Evolutionary conservation across 1,140 invertebrate genomes (phyloP).

Genomic region (Colletes gigas): DNA sequence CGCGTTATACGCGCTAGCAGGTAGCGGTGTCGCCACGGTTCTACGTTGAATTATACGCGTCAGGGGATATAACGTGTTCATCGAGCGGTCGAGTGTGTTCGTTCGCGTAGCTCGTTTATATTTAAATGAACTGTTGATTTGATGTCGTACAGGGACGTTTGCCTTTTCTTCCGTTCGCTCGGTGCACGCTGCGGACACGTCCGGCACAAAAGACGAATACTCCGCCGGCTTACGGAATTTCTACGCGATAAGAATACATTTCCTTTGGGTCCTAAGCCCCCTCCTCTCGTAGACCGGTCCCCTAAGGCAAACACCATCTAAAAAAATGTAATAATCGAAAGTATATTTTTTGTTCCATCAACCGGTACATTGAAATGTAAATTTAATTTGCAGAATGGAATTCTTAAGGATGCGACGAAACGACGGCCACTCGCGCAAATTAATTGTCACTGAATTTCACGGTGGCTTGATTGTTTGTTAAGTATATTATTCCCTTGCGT

Average conservation of each 20-base stretch:
- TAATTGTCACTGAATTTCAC: slow-evolving; percentile 25
- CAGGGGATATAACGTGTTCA: slow-evolving; percentile 55
- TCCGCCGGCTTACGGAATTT: slow-evolving; percentile 39
- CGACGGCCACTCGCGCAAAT: slow-evolving; percentile 40
- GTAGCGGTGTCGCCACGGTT: slow-evolving; percentile 9
- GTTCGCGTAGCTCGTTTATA: slow-evolving; percentile 63
- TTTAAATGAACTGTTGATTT: slow-evolving; percentile 64
- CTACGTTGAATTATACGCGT: slow-evolving; percentile 48
- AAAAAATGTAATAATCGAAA: no score
- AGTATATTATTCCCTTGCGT: background rate
- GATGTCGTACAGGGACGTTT: slow-evolving; percentile 50
- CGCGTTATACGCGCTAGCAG: background rate
- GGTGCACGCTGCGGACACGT: slow-evolving; percentile 16
- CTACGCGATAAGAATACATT: slow-evolving; percentile 23
- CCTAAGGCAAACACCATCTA: no score
- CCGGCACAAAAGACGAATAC: slow-evolving; percentile 36
- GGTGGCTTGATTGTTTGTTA: slow-evolving; percentile 19
- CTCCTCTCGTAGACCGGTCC: no score
- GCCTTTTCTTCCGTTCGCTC: slow-evolving; percentile 25
- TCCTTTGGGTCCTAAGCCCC: background rate
- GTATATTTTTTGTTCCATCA: no score
- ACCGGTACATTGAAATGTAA: background rate
- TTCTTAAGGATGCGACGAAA: background rate
- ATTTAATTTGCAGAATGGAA: no score
- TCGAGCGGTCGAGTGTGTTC: slow-evolving; percentile 46